Evolutionary conservation across 2,888 invertebrate species (phyloP), one percentile per base, ranked within the genome.

Genomic region (Drosophila flavopinicola): DNA sequence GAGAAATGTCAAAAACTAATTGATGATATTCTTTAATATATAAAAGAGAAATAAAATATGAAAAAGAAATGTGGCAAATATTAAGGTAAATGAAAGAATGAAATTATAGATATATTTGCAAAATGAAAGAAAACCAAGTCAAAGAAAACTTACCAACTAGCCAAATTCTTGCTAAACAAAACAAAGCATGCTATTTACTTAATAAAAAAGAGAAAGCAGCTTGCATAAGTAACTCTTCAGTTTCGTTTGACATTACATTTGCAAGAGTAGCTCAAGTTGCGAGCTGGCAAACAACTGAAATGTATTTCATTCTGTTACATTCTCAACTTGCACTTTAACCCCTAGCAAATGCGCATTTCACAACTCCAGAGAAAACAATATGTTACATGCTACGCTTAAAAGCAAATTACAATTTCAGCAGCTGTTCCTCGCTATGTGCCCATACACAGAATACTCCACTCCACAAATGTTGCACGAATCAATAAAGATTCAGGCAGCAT

Each of bases 391-490:
- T 44, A 15, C 17, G 27, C 42, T 30, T 30, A 23, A 38, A 33
- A 44, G 20, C 25, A 29, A 45, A 45, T 48, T 38, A 69, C 66
- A 71, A 35, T 58, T 53, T 58, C 29, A 58, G 10, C 52, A 58
- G 56, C 33, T 56, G 56, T 20, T 20, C 29, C 11, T 9, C 20
- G 27, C 6, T 35, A 17, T 30, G 7, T 44, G 10, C 10, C 15
- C 32, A 35, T 35, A 41, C 13, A 6, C 10, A 13, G 5, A 47
- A 35, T 24, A 39, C 39, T 37, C 3, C 13, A 39, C 39, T 37
- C 3, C 13, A 24, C 10, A 48, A 49, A 67, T 56, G 45, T 39
- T 3, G 44, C 45, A 48, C 32, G 56, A 73, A 79, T 78, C 84
- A 77, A 84, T 83, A 56, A 42, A 49, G 7, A 20, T 54, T 37